Evolutionary conservation across 2,888 invertebrate species (phyloP).

Genomic region (Drosophila pseudotakahashii): DNA sequence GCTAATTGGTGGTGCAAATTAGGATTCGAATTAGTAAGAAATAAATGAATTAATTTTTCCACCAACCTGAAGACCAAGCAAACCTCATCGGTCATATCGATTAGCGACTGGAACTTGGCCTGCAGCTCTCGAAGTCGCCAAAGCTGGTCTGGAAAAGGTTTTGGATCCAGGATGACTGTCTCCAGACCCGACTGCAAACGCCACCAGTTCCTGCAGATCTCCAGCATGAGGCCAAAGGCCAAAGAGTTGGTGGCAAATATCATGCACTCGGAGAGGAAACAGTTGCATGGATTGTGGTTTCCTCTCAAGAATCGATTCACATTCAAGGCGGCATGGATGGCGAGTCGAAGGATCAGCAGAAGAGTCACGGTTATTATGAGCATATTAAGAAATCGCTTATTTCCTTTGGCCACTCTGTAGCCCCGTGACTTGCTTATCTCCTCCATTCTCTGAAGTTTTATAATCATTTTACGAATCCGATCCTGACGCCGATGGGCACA

Average conservation of each 20-base stretch:
- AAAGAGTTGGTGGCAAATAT: conserved; percentile 17
- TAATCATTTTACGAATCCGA: conserved; percentile 20
- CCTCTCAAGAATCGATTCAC: conserved; percentile 5
- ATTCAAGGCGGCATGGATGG: conserved; percentile 17
- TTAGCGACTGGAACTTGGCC: conserved; percentile 9
- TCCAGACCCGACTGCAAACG: conserved; percentile 6
- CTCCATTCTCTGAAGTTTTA: conserved; percentile 1
- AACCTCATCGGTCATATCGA: conserved; percentile 19
- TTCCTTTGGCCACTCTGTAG: neutral
- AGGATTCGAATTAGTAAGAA: too few species aligned
- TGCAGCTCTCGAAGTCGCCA: neutral
- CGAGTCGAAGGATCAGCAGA: conserved; percentile 17
- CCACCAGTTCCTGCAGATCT: conserved; percentile 26
- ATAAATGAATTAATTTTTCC: too few species aligned
- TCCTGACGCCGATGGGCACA: conserved; percentile 22
- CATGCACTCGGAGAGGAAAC: conserved; percentile 34
- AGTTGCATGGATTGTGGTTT: conserved; percentile 23
- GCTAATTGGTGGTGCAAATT: too few species aligned
- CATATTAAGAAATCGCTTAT: neutral
- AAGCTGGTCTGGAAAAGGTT: neutral
- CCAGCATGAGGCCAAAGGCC: conserved; percentile 16
- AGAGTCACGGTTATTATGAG: neutral
- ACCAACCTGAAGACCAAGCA: conserved; percentile 16
- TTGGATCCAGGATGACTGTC: neutral
- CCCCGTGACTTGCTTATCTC: neutral